Evolutionary conservation across 2,888 invertebrate genomes (phyloP), one percentile per base, ranked within the genome.

Genomic region (Tinea pellionella): DNA sequence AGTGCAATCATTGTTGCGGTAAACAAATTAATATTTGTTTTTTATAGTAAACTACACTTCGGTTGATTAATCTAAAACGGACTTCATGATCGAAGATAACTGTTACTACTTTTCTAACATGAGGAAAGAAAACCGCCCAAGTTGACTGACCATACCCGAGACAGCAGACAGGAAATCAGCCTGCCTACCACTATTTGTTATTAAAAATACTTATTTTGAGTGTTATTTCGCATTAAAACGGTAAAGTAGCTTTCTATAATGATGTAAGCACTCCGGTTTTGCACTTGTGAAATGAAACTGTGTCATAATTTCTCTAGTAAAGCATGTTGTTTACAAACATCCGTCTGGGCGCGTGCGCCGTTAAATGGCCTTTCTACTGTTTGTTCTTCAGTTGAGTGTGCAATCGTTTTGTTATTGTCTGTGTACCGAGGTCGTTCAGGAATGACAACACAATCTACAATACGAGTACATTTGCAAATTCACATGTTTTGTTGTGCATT

Each of bases 201-300:
- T n/a, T n/a, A 24, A 24, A 24, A 24, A 24, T 24, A 24, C 3
- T 2, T 24, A 6, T 24, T 24, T 24, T 24, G 24, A 3, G 2
- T 24, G 24, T 37, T 37, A 37, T 37, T 24, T 19, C 19, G 57
- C 57, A 57, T 24, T 24, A 15, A n/a, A 29, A 7, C 55, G 11
- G 57, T 32, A 13, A 30, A 57, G 32, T 57, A 69, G 73, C 78
- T 78, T 77, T 78, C 77, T 73, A 74, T 47, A 65, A 63, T 78
- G 78, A 68, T 69, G 68, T 67, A 78, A 79, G 69, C 64, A 66
- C 57, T 57, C 57, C 57, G 57, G 65, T 66, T 74, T 72, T 65
- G 68, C 69, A 68, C 70, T 73, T 73, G 74, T 73, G 68, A 70
- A 69, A 68, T 64, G 66, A 65, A 70, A 67, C 66, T 61, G 70